Base-by-base conservation (phyloP, 2,888 invertebrate species). In the Meiosimyza platycephala region DNA sequence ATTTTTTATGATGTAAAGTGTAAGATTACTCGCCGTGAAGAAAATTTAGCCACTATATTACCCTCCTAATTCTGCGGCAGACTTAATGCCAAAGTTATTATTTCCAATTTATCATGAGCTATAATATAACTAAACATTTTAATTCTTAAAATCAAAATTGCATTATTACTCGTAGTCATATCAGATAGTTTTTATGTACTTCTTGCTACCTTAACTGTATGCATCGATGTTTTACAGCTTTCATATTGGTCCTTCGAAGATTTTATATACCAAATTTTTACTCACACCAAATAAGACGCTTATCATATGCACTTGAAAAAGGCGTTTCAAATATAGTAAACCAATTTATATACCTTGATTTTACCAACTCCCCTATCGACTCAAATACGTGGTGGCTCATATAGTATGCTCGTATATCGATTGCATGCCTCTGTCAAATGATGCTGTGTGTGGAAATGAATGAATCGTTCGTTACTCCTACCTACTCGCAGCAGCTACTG, bases 311-410 rank as follows among this genome's bases (percentile, higher is more conserved):
- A 50, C 50, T 50, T 75, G 75, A 74, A 76, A 78, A 78, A 78
- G 77, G 77, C 77, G 77, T 78, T 78, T 76, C 77, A 76, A 78
- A 78, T 78, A 78, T 67, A 63, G 62, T 40, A 9, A 40, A 7
- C 40, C 40, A 51, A 48, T 62, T 54, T 52, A 63, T 70, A 63
- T 63, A 54, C 52, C 63, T 54, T 70, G 70, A 64, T 64, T 64
- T 50, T 16, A n/a, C 63, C 60, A 40, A n/a, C 62, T 28, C 13
- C 54, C 33, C 40, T 48, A 40, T 72, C 69, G 60, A 57, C 65
- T 55, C 47, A 52, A 60, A 9, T 40, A 40, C 9, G 40, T 13
- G 22, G 13, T 47, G 62, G 60, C 60, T 28, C 28, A 40, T 28
- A 15, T 33, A 60, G 2, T 33, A n/a, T n/a, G 33, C 33, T 33